Evolutionary conservation across 2,797 vertebrate species (phyloP).

Genomic region (Discoglossus pictus): DNA sequence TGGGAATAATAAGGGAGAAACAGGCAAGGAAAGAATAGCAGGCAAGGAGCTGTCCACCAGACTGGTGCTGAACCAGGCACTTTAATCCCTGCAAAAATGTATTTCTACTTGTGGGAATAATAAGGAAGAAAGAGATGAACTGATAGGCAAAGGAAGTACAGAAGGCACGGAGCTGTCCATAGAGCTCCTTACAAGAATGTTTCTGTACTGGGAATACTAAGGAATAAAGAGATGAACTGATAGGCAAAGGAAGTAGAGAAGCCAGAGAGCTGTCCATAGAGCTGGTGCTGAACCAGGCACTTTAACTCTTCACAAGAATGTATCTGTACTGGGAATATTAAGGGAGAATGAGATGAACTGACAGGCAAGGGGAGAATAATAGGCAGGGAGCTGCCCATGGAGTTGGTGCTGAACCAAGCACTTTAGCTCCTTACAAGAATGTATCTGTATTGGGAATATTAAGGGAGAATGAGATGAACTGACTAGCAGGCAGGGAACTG

Average conservation of each 20-base stretch:
- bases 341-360: too few species aligned
- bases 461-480: too few species aligned
- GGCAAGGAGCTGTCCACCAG: slow-evolving; percentile 71
- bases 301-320: too few species aligned
- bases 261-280: slow-evolving; percentile 70
- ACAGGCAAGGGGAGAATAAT: background rate
- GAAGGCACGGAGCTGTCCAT: slow-evolving; percentile 72
- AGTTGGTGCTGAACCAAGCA: slow-evolving; percentile 57
- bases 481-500: slow-evolving; percentile 68
- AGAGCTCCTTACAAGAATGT: too few species aligned
- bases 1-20: too few species aligned
- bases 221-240: too few species aligned
- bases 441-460: too few species aligned
- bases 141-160: background rate
- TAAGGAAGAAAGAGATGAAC: too few species aligned
- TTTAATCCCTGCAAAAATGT: background rate
- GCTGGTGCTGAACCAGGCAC: slow-evolving; percentile 57
- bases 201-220: too few species aligned
- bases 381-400: slow-evolving; percentile 71
- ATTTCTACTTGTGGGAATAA: background rate
- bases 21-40: background rate
- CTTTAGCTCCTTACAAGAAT: too few species aligned
- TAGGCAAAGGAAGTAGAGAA: background rate
- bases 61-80: slow-evolving; percentile 56
- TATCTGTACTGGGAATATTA: too few species aligned